Base-by-base conservation (phyloP, 1,140 invertebrate genomes). In the Oncopodura yosiiana region DNA sequence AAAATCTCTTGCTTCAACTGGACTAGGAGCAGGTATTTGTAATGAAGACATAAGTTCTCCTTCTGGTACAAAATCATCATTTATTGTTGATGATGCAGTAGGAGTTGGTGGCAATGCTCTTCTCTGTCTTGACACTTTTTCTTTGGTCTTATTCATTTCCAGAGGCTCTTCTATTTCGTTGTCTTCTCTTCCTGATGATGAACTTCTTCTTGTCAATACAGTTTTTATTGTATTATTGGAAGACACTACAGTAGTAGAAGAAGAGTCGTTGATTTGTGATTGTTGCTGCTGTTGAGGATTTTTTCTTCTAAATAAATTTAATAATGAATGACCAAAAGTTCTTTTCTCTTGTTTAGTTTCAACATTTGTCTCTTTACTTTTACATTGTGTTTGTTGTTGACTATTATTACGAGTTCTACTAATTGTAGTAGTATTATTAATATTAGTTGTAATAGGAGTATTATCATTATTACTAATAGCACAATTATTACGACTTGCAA, bases 1-100 rank as follows among this genome's bases (percentile, higher is more conserved):
- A 75, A 93, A 92, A 70, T 93, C 87, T 21, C 45, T n/a, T 58
- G 50, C 24, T 52, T 45, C 45, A 8, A 55, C 3, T 27, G 42
- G 42, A 55, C 32, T 48, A 23, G 8, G 8, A 21, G 34, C 48
- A 4, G 30, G 26, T 12, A 14, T 19, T 16, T 30, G 19, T 11
- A 29, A 19, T 36, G 18, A n/a, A 23, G 14, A 41, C n/a, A 26
- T 2, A 8, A 11, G 8, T 29, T 46, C 44, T 4, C 18, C 27
- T n/a, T 29, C 14, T 14, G 24, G 21, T 26, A n/a, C 26, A 12
- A 9, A 18, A 1, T 46, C 32, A 1, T 2, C 2, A 26, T 30
- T 16, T 46, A 26, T 30, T 8, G 14, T 9, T 9, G 30, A 9
- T 34, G 30, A 34, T 34, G 30, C 8, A 34, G 30, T 9, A 9